Evolutionary conservation across 1,140 invertebrate genomes (phyloP).

Genomic region (Geopemphigus sp.): DNA sequence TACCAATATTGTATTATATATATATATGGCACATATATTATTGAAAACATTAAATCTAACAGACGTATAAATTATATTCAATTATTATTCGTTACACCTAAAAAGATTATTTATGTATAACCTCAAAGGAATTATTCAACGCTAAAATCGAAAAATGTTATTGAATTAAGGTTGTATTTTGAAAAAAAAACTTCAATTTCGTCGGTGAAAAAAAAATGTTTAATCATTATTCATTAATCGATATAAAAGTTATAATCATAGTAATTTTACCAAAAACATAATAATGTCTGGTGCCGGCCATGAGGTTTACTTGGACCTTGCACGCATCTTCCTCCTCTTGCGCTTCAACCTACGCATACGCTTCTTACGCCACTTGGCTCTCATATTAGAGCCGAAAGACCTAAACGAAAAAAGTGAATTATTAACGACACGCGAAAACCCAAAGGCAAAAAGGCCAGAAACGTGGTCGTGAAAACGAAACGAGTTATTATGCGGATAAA

Average conservation of each 20-base stretch:
- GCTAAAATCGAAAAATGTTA: no score
- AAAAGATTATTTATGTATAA: not conserved
- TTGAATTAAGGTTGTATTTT: not conserved
- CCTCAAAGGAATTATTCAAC: not conserved
- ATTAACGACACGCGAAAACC: not conserved
- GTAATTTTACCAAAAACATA: conserved; percentile 39
- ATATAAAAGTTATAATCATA: conserved; percentile 36
- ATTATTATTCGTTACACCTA: not conserved
- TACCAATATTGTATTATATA: no score
- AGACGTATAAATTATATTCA: no score
- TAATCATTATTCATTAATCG: not conserved
- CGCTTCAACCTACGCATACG: conserved; percentile 52
- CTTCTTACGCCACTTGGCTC: conserved; percentile 52
- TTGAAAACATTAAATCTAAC: no score
- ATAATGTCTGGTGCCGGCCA: not conserved
- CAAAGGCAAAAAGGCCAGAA: not conserved
- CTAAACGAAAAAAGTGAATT: not conserved
- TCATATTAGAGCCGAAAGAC: conserved; percentile 33
- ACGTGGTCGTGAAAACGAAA: not conserved
- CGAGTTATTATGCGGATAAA: not conserved
- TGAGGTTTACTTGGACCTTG: conserved; percentile 50
- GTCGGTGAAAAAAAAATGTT: not conserved
- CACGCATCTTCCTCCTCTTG: conserved; percentile 52
- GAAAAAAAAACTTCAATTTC: not conserved
- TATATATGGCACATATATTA: no score